Conservation (phyloP, 1,140 invertebrate species). For the Amphibalanus amphitrite region DNA sequence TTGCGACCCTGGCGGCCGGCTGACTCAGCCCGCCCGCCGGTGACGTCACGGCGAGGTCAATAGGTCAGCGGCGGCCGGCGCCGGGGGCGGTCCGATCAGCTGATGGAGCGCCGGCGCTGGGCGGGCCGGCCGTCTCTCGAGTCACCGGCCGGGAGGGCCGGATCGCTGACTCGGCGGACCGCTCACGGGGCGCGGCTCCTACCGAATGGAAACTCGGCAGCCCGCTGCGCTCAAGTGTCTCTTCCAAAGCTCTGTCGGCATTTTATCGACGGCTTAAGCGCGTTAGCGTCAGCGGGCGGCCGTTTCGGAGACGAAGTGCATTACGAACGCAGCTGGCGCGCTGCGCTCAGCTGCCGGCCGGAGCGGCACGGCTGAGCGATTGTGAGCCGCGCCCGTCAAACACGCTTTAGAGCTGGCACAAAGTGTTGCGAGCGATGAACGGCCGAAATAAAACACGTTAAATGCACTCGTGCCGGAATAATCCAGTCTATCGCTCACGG, state of each 20-base stretch:
- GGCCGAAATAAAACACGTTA: too few relatives aligned
- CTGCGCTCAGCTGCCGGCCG: not conserved
- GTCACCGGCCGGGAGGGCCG: too few relatives aligned
- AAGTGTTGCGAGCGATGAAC: too few relatives aligned
- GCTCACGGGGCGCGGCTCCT: not conserved
- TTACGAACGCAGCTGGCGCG: not conserved
- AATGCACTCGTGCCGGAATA: too few relatives aligned
- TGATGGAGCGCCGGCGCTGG: not conserved
- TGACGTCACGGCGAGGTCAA: not conserved
- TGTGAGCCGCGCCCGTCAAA: too few relatives aligned
- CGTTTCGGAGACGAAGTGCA: not conserved
- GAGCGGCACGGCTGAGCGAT: not conserved
- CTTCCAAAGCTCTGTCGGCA: not conserved
- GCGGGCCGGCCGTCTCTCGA: too few relatives aligned
- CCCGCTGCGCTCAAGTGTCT: not conserved
- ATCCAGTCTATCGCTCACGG: too few relatives aligned
- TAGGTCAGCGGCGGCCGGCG: not conserved
- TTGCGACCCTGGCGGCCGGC: not conserved
- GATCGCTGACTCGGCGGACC: not conserved
- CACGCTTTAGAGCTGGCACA: too few relatives aligned
- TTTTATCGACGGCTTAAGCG: not conserved
- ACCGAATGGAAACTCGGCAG: not conserved
- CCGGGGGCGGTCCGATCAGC: not conserved
- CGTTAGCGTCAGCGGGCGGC: not conserved
- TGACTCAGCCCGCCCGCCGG: not conserved